Conservation (phyloP, 1,140 invertebrate genomes). For the Eriosoma lanigerum region DNA sequence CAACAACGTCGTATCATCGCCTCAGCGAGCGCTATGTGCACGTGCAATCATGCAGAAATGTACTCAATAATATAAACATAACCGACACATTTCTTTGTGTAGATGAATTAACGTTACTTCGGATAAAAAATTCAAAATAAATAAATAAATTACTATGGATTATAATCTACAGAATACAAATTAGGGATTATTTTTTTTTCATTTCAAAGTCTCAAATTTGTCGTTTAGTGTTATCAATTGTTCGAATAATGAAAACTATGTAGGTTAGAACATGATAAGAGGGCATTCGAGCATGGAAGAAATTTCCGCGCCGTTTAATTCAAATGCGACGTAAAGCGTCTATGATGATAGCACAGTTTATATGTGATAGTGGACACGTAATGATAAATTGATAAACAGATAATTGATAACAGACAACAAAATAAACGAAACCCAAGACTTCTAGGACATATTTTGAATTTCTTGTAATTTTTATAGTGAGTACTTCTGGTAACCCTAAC, state of each 20-base stretch:
- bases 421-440: no score
- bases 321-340: neutral
- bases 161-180: no score
- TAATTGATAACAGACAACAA: neutral
- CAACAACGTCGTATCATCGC: neutral
- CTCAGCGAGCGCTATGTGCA: neutral
- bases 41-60: neutral
- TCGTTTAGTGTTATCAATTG: slow-evolving; percentile 15
- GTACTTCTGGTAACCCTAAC: no score
- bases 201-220: no score
- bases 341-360: no score
- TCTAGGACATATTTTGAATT: neutral
- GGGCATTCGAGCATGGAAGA: neutral
- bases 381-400: neutral
- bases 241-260: neutral
- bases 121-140: no score
- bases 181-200: no score
- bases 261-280: slow-evolving; percentile 33
- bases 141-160: no score
- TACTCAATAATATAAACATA: neutral
- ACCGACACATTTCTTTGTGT: neutral
- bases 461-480: neutral
- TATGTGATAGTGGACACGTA: no score
- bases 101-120: no score
- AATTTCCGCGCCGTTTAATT: slow-evolving; percentile 32